Evolutionary conservation across 2,113 vertebrate species (phyloP), one percentile per base, ranked within the genome.

Genomic region (Oncorhynchus keta): DNA sequence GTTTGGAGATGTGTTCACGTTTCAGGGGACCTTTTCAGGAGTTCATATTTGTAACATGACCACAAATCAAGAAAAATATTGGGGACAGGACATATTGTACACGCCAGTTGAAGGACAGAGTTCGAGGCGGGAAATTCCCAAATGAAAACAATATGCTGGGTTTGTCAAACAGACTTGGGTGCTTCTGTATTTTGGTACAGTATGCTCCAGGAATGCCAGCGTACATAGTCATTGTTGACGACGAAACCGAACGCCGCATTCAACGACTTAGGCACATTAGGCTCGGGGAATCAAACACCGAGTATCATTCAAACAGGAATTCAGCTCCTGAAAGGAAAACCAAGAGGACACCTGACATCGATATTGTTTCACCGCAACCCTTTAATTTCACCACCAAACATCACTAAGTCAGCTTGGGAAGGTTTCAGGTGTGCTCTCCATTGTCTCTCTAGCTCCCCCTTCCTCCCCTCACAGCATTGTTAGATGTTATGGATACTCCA

Each of bases 131-230:
- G 93, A 87, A 91, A 90, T 92, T 90, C 92, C 91, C 79, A 48
- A 35, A 75, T 83, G 83, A 83, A 91, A 93, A 81, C 59, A 70
- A 76, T 62, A 90, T 85, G 86, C 80, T 39, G 4, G 69, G 74
- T 76, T 66, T 83, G 76, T 87, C 83, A 79, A 79, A 88, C 82
- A 75, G 62, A 79, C 51, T 57, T 22, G 39, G 76, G 68, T 87
- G 81, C 90, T 83, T 80, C 78, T 81, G 84, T 84, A 20, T 84
- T 86, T 80, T 79, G 86, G 83, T 35, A 35, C 6, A 35, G 35
- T 88, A 89, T 85, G 81, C 85, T 81, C 81, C 65, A 90, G 89
- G 88, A 90, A 92, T 90, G 82, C 84, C 83, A 88, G 85, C 66
- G 79, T 74, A 81, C 74, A 80, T 62, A 76, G 81, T 84, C 79